A percentile compares a stretch with the other conserved stretches of the same genome.
phyloP scores from a whole-genome alignment of 1,140 invertebrate species.

The Musca domestica region DNA sequence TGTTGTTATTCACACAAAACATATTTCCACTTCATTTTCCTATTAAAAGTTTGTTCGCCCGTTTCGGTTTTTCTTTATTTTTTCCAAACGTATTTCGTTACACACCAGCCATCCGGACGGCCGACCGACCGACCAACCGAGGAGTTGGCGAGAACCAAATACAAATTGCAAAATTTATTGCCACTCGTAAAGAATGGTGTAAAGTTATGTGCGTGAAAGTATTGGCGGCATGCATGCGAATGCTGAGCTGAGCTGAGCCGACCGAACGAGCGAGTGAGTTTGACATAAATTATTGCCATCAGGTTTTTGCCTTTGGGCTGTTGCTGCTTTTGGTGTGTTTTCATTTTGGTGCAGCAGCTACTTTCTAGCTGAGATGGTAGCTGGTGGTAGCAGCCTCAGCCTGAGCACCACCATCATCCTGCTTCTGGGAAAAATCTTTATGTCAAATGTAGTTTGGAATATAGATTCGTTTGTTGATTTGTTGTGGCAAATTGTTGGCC shows the following conservation, averaged over 20 bases:
- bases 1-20: background rate
- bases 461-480: no score
- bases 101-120: background rate
- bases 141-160: constrained; percentile 2
- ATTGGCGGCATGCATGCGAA: constrained; percentile 2
- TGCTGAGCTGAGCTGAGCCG: background rate
- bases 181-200: constrained; percentile 24
- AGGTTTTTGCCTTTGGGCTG: background rate
- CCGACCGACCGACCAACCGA: no score
- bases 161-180: constrained; percentile 28
- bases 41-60: no score
- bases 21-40: constrained; percentile 12
- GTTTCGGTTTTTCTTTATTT: background rate
- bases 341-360: no score
- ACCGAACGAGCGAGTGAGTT: background rate
- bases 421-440: no score
- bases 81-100: background rate
- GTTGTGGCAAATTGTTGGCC: no score
- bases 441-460: no score
- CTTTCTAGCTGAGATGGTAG: no score
- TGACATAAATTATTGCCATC: constrained; percentile 15
- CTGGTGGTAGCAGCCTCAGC: no score
- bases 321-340: no score
- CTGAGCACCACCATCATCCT: no score
- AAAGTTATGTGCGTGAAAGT: constrained; percentile 25